These are phyloP conservation scores for Atopsyche davidsoni DNA, from an alignment of 1,140 invertebrate genomes.

Conservation along the genomic window DNA sequence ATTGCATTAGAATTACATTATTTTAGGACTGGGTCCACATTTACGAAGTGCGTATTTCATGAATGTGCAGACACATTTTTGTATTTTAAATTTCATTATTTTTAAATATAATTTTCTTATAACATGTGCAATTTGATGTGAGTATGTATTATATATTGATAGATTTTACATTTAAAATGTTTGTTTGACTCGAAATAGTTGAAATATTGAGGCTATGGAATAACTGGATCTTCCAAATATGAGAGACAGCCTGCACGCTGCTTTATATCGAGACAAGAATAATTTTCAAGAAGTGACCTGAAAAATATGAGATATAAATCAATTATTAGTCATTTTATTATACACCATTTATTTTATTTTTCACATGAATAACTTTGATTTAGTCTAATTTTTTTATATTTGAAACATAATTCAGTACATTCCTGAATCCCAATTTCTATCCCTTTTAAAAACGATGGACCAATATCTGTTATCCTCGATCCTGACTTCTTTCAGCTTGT, in stretches of 20 bases:
- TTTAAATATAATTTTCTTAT: slow-evolving; percentile 4
- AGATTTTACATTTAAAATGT: too few relatives aligned
- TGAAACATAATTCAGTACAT: too few relatives aligned
- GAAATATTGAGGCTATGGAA: too few relatives aligned
- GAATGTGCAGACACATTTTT: neutral
- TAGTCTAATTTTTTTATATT: too few relatives aligned
- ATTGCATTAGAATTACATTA: neutral
- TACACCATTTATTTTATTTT: slow-evolving; percentile 2
- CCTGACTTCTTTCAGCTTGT: slow-evolving; percentile 67
- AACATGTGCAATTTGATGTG: neutral
- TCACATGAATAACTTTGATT: slow-evolving; percentile 2
- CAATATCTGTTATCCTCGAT: slow-evolving; percentile 82
- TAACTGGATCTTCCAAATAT: slow-evolving; percentile 83
- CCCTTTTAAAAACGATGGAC: slow-evolving; percentile 74
- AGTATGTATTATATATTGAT: too few relatives aligned
- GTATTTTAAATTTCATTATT: neutral
- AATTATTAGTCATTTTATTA: slow-evolving; percentile 19
- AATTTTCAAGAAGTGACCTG: slow-evolving; percentile 61
- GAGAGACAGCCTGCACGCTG: slow-evolving; percentile 85
- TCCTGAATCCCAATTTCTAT: slow-evolving; percentile 84
- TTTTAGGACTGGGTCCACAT: slow-evolving; percentile 12
- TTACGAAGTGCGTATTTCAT: neutral
- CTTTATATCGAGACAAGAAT: slow-evolving; percentile 74
- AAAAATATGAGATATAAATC: too few relatives aligned
- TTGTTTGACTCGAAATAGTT: too few relatives aligned